These are phyloP conservation scores for Chinchilla lanigera DNA, from an alignment of 2,113 vertebrate species.

Conservation along the genomic window DNA sequence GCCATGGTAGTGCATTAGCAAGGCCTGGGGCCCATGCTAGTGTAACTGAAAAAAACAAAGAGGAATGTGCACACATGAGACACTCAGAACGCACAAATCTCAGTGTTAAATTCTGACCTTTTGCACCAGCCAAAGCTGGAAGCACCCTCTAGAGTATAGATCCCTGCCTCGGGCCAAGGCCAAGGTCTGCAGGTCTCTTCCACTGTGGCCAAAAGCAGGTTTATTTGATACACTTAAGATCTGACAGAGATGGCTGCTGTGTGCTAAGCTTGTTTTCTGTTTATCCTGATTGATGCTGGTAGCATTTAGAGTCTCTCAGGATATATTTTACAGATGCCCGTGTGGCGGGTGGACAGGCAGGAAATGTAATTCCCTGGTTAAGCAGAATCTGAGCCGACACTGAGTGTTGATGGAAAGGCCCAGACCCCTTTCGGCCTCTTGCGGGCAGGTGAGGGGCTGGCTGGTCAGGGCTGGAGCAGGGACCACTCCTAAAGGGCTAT, in stretches of 20 bases:
- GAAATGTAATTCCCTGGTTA: not conserved
- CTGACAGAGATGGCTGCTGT: not conserved
- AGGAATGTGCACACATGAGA: not conserved
- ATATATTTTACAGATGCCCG: conserved; percentile 52
- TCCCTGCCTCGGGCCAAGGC: not conserved
- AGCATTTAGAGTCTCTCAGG: conserved; percentile 68
- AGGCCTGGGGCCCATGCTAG: not conserved
- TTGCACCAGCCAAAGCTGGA: not conserved
- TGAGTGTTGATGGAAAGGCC: not conserved
- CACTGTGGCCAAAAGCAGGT: not conserved
- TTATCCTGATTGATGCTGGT: conserved; percentile 61
- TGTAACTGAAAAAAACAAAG: not conserved
- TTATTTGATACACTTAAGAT: conserved; percentile 7
- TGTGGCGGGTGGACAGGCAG: not conserved
- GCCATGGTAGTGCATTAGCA: fast-evolving
- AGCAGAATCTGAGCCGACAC: not conserved
- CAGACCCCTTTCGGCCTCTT: not conserved
- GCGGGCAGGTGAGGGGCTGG: not conserved
- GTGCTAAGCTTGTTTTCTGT: not conserved
- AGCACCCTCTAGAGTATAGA: not conserved
- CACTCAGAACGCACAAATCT: not conserved
- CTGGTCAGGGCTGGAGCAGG: not conserved
- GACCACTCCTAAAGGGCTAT: not conserved
- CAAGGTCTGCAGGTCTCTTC: not conserved
- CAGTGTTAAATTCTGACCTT: not conserved